phyloP scores from a whole-genome alignment of 2,888 invertebrate species.

The Leucania comma region DNA sequence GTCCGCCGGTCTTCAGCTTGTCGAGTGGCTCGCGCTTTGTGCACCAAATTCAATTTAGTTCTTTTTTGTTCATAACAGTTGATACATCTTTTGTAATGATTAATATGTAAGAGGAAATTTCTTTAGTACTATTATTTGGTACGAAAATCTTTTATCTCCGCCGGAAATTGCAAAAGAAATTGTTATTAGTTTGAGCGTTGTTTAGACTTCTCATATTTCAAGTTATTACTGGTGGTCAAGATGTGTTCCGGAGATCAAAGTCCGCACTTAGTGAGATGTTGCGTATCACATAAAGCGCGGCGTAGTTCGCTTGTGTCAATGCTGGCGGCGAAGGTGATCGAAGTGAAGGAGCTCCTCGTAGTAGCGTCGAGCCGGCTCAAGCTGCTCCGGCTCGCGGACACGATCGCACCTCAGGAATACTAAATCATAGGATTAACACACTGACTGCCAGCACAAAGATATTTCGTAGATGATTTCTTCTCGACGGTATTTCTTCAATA shows the following conservation, averaged over 20 bases:
- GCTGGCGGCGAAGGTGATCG: slow-evolving; percentile 40
- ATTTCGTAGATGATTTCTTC: no score
- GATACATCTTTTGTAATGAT: slow-evolving; percentile 42
- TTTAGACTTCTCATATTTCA: slow-evolving; percentile 19
- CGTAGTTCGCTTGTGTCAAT: slow-evolving; percentile 30
- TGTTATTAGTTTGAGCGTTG: slow-evolving; percentile 31
- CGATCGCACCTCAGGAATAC: background rate
- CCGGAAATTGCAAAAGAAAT: slow-evolving; percentile 38
- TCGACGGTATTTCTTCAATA: no score
- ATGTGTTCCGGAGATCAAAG: slow-evolving; percentile 23
- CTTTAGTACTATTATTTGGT: slow-evolving; percentile 22
- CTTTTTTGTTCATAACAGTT: slow-evolving; percentile 59
- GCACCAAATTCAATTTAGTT: slow-evolving; percentile 65
- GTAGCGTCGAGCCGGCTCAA: background rate
- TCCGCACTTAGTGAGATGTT: slow-evolving; percentile 28
- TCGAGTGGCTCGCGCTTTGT: slow-evolving; percentile 56
- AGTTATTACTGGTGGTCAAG: slow-evolving; percentile 5
- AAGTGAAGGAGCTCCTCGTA: slow-evolving; percentile 44
- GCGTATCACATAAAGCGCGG: slow-evolving; percentile 20
- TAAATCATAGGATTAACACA: background rate
- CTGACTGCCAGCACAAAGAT: background rate
- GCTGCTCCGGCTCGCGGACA: background rate
- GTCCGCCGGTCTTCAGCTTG: slow-evolving; percentile 38
- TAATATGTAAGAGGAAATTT: slow-evolving; percentile 31
- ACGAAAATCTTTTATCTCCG: slow-evolving; percentile 15